Base-by-base conservation (phyloP, 2,888 invertebrate species). In the Scelioninae gen. 1 region DNA sequence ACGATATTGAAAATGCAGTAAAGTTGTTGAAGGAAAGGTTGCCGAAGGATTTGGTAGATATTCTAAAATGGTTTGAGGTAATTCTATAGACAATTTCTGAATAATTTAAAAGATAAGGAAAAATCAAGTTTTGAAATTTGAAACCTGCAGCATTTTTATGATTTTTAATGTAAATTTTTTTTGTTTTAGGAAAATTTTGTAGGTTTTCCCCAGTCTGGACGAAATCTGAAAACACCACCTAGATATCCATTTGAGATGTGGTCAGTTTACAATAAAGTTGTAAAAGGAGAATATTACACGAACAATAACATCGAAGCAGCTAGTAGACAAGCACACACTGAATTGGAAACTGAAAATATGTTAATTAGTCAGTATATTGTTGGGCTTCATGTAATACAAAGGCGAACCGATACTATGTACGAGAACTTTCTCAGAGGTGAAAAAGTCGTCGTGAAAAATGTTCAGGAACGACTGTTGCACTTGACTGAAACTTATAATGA, bases 61-160 rank as follows among this genome's bases (percentile, higher is more conserved):
- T 75, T 56, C 51, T 80, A 10, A 11, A 63, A 11, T 80, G 80
- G 80, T 80, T 80, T 49, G 62, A 80, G 69, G 80, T 80, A 66
- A 65, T 15, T 31, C 10, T n/a, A 6, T 51, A 7, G 29, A 31
- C 15, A 56, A 56, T 15, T 32, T 38, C 1, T 38, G 8, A 32
- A 63, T 15, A 51, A 51, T 38, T n/a, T n/a, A n/a, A n/a, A n/a
- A n/a, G n/a, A n/a, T n/a, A n/a, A n/a, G n/a, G n/a, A n/a, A n/a
- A n/a, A n/a, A n/a, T n/a, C n/a, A n/a, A n/a, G n/a, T n/a, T n/a
- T n/a, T n/a, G n/a, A n/a, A n/a, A n/a, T n/a, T n/a, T n/a, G n/a
- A n/a, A n/a, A n/a, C n/a, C n/a, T n/a, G n/a, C n/a, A n/a, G n/a
- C n/a, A n/a, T n/a, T n/a, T n/a, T n/a, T n/a, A n/a, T n/a, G n/a